A percentile compares a stretch with the other conserved stretches of the same genome.
phyloP scores from a whole-genome alignment of 2,888 invertebrate genomes.

The Eupeodes latifasciatus region DNA sequence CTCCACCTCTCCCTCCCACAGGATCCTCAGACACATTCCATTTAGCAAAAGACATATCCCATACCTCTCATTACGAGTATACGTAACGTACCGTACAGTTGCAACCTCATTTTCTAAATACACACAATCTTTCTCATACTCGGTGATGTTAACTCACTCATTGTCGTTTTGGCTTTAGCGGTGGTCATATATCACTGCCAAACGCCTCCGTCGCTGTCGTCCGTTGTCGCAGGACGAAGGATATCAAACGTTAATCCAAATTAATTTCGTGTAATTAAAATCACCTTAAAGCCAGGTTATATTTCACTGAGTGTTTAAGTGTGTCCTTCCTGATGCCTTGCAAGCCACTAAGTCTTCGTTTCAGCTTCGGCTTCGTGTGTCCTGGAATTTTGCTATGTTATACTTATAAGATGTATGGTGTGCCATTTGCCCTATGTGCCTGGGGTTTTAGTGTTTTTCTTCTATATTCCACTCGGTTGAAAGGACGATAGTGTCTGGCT shows the following conservation, averaged over 20 bases:
- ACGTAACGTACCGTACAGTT: no score
- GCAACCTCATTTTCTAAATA: constrained; percentile 8
- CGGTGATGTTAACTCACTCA: constrained; percentile 64
- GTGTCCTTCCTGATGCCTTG: constrained; percentile 66
- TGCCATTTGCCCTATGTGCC: constrained; percentile 10
- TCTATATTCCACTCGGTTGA: not conserved
- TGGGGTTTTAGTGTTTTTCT: constrained; percentile 15
- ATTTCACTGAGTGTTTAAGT: constrained; percentile 78
- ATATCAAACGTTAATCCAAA: constrained; percentile 83
- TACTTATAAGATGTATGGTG: no score
- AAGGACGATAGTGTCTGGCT: constrained; percentile 61
- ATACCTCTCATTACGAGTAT: not conserved
- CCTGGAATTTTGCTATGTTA: constrained; percentile 23
- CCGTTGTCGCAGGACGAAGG: constrained; percentile 65
- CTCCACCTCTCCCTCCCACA: not conserved
- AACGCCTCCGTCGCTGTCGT: constrained; percentile 43
- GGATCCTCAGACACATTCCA: constrained; percentile 51
- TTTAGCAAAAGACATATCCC: constrained; percentile 46
- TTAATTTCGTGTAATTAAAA: constrained; percentile 83
- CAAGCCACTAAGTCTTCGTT: constrained; percentile 8
- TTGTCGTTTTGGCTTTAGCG: constrained; percentile 65
- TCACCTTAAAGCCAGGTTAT: constrained; percentile 81
- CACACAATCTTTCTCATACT: constrained; percentile 25
- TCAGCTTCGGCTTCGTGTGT: not conserved
- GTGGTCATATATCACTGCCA: constrained; percentile 77